phyloP scores from a whole-genome alignment of 2,113 vertebrate species.

The Aphelocoma coerulescens region DNA sequence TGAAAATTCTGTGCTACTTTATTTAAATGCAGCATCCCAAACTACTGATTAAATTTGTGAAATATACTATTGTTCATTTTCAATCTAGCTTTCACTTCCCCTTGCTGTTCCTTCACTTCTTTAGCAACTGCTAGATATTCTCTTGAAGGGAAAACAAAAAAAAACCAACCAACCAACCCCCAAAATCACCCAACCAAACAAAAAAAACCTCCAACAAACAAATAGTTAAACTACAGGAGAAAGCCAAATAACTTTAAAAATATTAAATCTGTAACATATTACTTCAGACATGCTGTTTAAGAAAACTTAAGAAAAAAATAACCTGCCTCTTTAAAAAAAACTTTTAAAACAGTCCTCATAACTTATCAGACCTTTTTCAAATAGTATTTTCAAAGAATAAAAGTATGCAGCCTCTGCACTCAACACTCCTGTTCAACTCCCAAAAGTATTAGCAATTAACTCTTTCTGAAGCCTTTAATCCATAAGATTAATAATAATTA shows the following conservation, averaged over 20 bases:
- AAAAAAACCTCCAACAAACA: neutral
- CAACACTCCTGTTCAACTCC: neutral
- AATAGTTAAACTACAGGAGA: neutral
- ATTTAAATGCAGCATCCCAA: neutral
- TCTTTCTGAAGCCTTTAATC: neutral
- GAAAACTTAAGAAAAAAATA: neutral
- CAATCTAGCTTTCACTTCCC: neutral
- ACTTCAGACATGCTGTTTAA: neutral
- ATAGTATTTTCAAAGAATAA: neutral
- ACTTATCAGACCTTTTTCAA: neutral
- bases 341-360: neutral
- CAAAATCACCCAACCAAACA: neutral
- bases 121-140: neutral
- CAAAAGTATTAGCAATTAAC: neutral
- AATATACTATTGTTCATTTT: neutral
- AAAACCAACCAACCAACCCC: neutral
- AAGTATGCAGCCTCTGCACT: conserved; percentile 15
- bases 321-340: neutral
- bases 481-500: neutral
- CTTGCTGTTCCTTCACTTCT: neutral
- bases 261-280: neutral
- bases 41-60: neutral
- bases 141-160: neutral
- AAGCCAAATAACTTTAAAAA: neutral
- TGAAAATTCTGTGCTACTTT: neutral